Percentiles rank a stretch among this genome's conserved stretches.
These are phyloP conservation scores for Acanthochromis polyacanthus DNA, from an alignment of 2,113 vertebrate genomes.

Conservation along the genomic window DNA sequence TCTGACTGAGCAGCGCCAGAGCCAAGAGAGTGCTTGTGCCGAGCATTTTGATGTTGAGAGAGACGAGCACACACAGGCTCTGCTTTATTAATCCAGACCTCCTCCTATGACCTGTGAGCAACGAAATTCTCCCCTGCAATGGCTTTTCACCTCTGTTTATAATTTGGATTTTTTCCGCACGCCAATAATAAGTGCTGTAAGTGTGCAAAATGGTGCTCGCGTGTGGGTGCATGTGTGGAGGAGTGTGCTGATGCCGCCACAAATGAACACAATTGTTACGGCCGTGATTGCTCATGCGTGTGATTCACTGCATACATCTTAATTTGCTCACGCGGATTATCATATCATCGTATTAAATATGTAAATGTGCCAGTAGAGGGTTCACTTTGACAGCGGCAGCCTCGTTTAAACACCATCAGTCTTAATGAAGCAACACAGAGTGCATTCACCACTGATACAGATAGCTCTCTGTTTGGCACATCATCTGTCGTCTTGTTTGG, in stretches of 20 bases:
- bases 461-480: conserved; percentile 78
- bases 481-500: conserved; percentile 75
- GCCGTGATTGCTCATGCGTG: conserved; percentile 53
- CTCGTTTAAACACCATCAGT: conserved; percentile 76
- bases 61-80: conserved; percentile 66
- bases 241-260: neutral
- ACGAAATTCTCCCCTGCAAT: conserved; percentile 21
- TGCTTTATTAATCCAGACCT: conserved; percentile 72
- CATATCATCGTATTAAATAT: conserved; percentile 79
- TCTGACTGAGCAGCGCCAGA: conserved; percentile 66
- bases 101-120: conserved; percentile 53
- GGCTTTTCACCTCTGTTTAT: conserved; percentile 48
- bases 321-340: conserved; percentile 76
- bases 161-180: conserved; percentile 29
- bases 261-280: conserved; percentile 52
- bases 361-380: conserved; percentile 75
- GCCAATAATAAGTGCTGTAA: conserved; percentile 36
- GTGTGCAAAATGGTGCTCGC: conserved; percentile 38
- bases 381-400: conserved; percentile 72
- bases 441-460: conserved; percentile 69
- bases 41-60: conserved; percentile 75
- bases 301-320: conserved; percentile 76
- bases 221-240: conserved; percentile 11
- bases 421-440: conserved; percentile 75
- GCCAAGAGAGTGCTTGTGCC: conserved; percentile 64